Evolutionary conservation across 2,113 vertebrate species (phyloP).

Genomic region (Mus spicilegus): DNA sequence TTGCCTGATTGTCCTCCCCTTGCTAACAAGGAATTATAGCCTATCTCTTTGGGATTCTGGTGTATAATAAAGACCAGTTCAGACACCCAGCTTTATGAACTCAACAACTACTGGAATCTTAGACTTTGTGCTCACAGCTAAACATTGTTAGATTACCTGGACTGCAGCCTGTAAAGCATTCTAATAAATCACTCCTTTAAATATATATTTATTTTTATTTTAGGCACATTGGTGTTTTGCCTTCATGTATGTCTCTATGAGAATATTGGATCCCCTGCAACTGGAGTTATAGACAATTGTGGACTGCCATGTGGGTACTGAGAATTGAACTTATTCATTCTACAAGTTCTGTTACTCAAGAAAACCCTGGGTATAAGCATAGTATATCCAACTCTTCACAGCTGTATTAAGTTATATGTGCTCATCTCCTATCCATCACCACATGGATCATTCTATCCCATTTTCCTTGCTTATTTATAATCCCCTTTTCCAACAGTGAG

Average conservation of each 20-base stretch:
- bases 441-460: background rate
- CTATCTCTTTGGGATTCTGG: background rate
- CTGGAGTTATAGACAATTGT: background rate
- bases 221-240: background rate
- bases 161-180: background rate
- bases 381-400: background rate
- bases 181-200: background rate
- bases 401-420: background rate
- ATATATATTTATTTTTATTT: background rate
- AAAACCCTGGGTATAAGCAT: background rate
- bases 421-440: conserved; percentile 23
- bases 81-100: background rate
- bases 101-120: background rate
- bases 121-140: background rate
- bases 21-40: background rate
- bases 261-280: background rate
- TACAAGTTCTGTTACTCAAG: background rate
- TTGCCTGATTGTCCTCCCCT: background rate
- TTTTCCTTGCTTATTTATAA: conserved; percentile 33
- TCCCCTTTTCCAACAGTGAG: background rate
- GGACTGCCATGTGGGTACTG: background rate
- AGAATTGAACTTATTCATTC: background rate
- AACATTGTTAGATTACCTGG: background rate
- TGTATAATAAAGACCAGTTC: background rate
- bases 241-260: background rate